Base-by-base conservation (phyloP, 2,888 invertebrate genomes). In the Ectemnius continuus region DNA sequence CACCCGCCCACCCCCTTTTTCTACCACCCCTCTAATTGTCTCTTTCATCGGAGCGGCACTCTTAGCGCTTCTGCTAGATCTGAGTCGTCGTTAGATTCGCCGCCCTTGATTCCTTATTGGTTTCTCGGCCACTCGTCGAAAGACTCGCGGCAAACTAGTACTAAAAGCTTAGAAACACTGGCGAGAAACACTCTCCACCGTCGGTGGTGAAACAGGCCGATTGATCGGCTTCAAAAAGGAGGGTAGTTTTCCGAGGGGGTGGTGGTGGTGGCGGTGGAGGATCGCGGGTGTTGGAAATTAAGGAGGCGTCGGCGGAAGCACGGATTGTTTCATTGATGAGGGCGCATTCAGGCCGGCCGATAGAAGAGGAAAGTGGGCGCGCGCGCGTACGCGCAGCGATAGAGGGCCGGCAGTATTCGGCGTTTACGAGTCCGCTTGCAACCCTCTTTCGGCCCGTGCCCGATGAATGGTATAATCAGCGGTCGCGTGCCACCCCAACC, bases 381-480 rank as follows among this genome's bases (percentile, higher is more conserved):
- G 72, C 78, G 72, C 62, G 69, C 66, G 76, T 59, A 67, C n/a
- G 26, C 26, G 65, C 36, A 6, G 36, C 36, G 36, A 36, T 36
- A 52, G 67, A 68, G 18, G 64, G 45, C 63, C 18, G 52, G 69
- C 80, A 80, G 81, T 85, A 85, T 83, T 83, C 83, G 85, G 84
- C 88, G 88, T 89, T 89, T 89, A 88, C 87, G 86, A 81, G 72
- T 75, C 73, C 77, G 87, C 86, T 86, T 85, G 86, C 87, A 83
- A 88, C 88, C 88, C 89, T 86, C 87, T 88, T 88, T 87, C 82
- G 73, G 78, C 85, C 83, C 80, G 86, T 70, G 76, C 52, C 4
- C 89, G 88, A 89, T 90, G 90, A 90, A 90, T 90, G 90, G 90
- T 88, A 90, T 90, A 90, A 90, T 90, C 90, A 90, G 90, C 81